Evolutionary conservation across 2,113 vertebrate species (phyloP), one percentile per base, ranked within the genome.

Genomic region (Irena cyanogastra): DNA sequence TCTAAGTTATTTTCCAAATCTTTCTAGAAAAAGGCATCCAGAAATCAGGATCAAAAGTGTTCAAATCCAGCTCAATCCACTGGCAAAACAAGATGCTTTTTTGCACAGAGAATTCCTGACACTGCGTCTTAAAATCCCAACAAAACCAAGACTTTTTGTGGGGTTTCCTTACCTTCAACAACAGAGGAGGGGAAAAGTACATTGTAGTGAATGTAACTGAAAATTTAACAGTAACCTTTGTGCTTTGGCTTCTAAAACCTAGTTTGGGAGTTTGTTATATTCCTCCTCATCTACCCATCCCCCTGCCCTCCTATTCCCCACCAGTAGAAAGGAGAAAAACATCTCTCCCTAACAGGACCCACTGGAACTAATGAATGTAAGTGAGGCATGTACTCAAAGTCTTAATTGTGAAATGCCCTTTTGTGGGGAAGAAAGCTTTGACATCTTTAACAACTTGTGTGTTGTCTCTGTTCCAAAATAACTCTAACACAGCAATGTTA

Each of bases 181-280:
- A 41, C 1, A 0, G 24, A 68, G 49, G 6, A 3, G 13, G 17
- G 13, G 17, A n/a, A 37, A 13, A 18, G 6, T 47, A 52, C 16
- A 28, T n/a, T 45, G 16, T 13, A 72, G 9, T 17, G 10, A 49
- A 45, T 17, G 20, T 31, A 54, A 75, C 33, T 85, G 39, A 76
- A 79, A 84, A 76, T 31, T 6, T 56, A 41, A 31, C 2, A 4
- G 7, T 21, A 41, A 85, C 11, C 6, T 56, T 60, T 82, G 5
- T 71, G 39, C 10, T 59, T 68, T 68, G 20, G 33, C 65, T 89
- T 89, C 60, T 63, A 54, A 70, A 30, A 93, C 24, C 44, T 52
- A 20, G 5, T 70, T 41, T 83, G 28, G 69, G 33, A 78, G 3
- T 8, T 61, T 70, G 45, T 18, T 57, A 7, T 7, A 16, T 28